Percentiles rank a stretch among this genome's conserved stretches.
Conservation (phyloP, 53 echinoderm and acorn worm genomes). For the Crossaster papposus region DNA sequence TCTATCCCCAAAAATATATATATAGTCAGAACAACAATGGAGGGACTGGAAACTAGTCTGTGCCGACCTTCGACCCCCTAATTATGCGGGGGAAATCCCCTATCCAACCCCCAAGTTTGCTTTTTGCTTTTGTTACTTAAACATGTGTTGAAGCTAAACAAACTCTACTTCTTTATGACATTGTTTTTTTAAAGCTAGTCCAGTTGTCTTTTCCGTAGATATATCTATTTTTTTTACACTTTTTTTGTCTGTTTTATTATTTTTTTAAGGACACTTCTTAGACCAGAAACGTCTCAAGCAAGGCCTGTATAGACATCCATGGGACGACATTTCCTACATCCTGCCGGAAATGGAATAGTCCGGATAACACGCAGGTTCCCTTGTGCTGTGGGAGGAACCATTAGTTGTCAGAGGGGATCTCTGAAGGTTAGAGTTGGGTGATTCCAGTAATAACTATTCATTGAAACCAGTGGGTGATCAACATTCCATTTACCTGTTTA, state of each 20-base stretch:
- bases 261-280: conserved; percentile 83
- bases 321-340: conserved; percentile 99
- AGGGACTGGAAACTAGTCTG: neutral
- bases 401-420: neutral
- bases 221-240: no score
- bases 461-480: neutral
- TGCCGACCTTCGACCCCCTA: neutral
- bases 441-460: neutral
- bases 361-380: conserved; percentile 3
- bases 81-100: no score
- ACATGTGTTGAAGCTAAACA: no score
- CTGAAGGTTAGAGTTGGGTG: neutral
- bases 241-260: neutral
- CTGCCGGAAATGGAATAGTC: conserved; percentile 81
- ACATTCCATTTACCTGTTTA: neutral
- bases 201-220: no score
- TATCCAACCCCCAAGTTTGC: no score
- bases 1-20: no score
- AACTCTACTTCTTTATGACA: no score
- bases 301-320: conserved; percentile 96
- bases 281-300: conserved; percentile 97
- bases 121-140: neutral
- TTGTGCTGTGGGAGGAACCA: conserved; percentile 19
- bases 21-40: no score
- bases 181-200: no score